A percentile compares a stretch with the other conserved stretches of the same genome.
Conservation (phyloP, 2,888 invertebrate genomes). For the Omphaloscelis lunosa region DNA sequence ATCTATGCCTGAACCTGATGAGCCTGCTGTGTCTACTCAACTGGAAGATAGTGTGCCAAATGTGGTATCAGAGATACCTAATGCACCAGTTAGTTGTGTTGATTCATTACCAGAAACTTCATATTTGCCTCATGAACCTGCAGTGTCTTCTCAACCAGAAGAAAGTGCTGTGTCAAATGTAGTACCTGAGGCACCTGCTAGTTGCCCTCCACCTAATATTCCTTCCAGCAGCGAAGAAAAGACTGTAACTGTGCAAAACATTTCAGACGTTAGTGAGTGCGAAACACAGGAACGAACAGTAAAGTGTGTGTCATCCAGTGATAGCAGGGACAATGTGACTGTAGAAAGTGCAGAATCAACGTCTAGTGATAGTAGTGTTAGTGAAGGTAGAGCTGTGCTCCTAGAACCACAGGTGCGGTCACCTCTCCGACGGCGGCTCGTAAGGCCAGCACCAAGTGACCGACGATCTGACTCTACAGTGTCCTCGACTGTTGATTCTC, state of each 20-base stretch:
- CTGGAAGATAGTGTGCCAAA: conserved; percentile 16
- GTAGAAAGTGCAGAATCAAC: conserved; percentile 88
- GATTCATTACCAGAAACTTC: conserved; percentile 52
- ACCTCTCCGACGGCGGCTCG: conserved; percentile 83
- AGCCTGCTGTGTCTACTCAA: neutral
- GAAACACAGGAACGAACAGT: conserved; percentile 83
- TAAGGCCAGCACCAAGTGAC: conserved; percentile 83
- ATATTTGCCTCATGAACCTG: conserved; percentile 30
- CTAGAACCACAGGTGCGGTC: conserved; percentile 79
- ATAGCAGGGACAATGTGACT: conserved; percentile 84
- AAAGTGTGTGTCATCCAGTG: conserved; percentile 87
- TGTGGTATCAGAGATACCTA: conserved; percentile 4
- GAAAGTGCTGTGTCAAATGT: conserved; percentile 52
- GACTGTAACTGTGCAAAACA: conserved; percentile 75
- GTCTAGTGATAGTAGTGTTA: conserved; percentile 87
- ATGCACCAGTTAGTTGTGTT: too few species aligned
- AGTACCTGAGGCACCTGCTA: conserved; percentile 54
- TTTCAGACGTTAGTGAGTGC: conserved; percentile 78
- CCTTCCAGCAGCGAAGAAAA: conserved; percentile 83
- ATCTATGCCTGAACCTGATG: conserved; percentile 26
- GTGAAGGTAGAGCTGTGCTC: conserved; percentile 77
- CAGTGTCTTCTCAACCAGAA: conserved; percentile 38
- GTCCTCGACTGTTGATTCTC: conserved; percentile 86
- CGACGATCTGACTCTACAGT: conserved; percentile 87
- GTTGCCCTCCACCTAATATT: conserved; percentile 58